Base-by-base conservation (phyloP, 2,888 invertebrate genomes). In the Hoplodrina ambigua region DNA sequence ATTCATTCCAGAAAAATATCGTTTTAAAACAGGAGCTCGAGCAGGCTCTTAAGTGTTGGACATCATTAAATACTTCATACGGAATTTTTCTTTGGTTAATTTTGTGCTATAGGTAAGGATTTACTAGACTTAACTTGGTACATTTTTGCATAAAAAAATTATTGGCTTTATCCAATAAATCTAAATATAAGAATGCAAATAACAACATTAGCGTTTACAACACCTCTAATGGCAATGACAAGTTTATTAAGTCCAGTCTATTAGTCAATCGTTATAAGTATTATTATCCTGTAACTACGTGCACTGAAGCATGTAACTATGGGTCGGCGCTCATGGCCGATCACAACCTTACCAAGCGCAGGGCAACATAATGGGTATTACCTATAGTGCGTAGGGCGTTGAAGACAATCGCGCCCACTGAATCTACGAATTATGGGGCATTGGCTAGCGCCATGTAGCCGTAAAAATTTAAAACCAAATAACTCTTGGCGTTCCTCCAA, bases 1-100 rank as follows among this genome's bases (percentile, higher is more conserved):
- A 50, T 55, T 17, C 4, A 44, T 60, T 74, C 11, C 30, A 69
- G 55, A 59, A 60, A 60, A 75, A 73, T 44, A 55, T 55, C 11
- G 25, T 56, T 19, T 25, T 52, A 46, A 19, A 13, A 2, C 25
- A 25, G 13, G 33, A 59, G 4, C 25, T 37, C 17, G 5, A 17
- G 4, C 4, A 0, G 33, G 25, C 37, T 37, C 37, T 37, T 37
- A 37, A 17, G 37, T 37, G 15, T 6, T 17, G 13, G 25, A 13
- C 13, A 50, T 59, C 49, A 59, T 37, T 46, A 46, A n/a, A n/a
- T 17, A 46, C 17, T 46, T 46, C 17, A 46, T 46, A 41, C 1
- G 11, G 1, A 37, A 37, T 37, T 37, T 37, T 7, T 41, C 3
- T 41, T 41, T 41, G 11, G 3, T 41, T 41, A 3, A 13, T 41